Evolutionary conservation across 2,888 invertebrate genomes (phyloP).

Genomic region (Athripsodes cinereus): DNA sequence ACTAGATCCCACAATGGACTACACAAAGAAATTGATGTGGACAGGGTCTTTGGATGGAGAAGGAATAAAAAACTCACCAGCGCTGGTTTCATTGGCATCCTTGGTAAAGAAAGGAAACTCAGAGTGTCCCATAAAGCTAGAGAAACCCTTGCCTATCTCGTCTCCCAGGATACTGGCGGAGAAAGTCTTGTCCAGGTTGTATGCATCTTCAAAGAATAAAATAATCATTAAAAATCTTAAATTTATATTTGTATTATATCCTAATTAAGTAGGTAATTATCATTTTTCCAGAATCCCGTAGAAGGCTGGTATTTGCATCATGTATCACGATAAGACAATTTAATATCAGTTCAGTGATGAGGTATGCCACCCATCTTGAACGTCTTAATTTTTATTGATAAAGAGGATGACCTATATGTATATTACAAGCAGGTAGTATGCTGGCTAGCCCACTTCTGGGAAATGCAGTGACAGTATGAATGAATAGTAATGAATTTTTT

Average conservation of each 20-base stretch:
- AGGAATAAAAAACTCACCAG: too few relatives aligned
- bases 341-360: neutral
- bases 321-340: too few relatives aligned
- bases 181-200: constrained; percentile 48
- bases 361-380: neutral
- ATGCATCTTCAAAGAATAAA: constrained; percentile 27
- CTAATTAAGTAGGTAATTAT: neutral
- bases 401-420: too few relatives aligned
- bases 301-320: too few relatives aligned
- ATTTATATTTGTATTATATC: neutral
- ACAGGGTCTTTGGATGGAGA: too few relatives aligned
- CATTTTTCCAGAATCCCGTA: too few relatives aligned
- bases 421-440: too few relatives aligned
- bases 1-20: too few relatives aligned
- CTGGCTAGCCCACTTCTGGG: too few relatives aligned
- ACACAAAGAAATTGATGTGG: too few relatives aligned
- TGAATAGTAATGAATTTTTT: neutral
- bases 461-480: too few relatives aligned
- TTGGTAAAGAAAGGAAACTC: constrained; percentile 16
- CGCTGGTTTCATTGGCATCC: neutral
- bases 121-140: constrained; percentile 39
- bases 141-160: constrained; percentile 42
- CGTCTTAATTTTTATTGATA: too few relatives aligned
- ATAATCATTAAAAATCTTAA: neutral
- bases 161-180: constrained; percentile 44